phyloP scores from a whole-genome alignment of 92 coral and sea anemone species.

The Porites cylindrica region DNA sequence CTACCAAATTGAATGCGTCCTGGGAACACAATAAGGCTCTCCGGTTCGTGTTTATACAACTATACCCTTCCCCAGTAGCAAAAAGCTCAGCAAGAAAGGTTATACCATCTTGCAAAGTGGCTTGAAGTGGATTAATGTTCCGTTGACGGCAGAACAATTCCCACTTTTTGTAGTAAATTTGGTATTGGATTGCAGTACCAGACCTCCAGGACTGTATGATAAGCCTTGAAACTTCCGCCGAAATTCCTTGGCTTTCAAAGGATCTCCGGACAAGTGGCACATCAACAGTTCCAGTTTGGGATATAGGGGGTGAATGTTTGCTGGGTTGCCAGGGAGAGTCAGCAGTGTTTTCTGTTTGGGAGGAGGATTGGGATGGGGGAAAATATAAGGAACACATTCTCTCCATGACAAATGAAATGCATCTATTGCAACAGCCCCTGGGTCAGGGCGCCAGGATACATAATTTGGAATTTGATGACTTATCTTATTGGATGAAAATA shows the following conservation, averaged over 20 bases:
- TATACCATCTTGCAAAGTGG: conserved; percentile 43
- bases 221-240: conserved; percentile 17
- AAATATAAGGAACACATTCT: not conserved
- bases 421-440: not conserved
- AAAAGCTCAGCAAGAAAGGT: conserved; percentile 38
- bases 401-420: not conserved
- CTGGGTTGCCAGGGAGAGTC: no score
- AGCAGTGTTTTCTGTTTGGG: conserved; percentile 2
- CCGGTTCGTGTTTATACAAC: conserved; percentile 53
- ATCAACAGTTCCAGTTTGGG: not conserved
- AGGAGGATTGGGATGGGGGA: conserved; percentile 40
- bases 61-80: conserved; percentile 15
- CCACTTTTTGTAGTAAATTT: conserved; percentile 37
- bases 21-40: conserved; percentile 34
- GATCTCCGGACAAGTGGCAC: conserved; percentile 54
- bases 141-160: conserved; percentile 26
- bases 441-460: no score
- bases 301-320: no score
- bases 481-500: no score
- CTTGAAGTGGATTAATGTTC: conserved; percentile 41
- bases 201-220: conserved; percentile 26
- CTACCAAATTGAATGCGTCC: conserved; percentile 25
- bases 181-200: conserved; percentile 35
- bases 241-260: conserved; percentile 39
- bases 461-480: no score